A percentile compares a stretch with the other conserved stretches of the same genome.
These are phyloP conservation scores for Carapus acus DNA, from an alignment of 2,797 vertebrate genomes.

Conservation along the genomic window DNA sequence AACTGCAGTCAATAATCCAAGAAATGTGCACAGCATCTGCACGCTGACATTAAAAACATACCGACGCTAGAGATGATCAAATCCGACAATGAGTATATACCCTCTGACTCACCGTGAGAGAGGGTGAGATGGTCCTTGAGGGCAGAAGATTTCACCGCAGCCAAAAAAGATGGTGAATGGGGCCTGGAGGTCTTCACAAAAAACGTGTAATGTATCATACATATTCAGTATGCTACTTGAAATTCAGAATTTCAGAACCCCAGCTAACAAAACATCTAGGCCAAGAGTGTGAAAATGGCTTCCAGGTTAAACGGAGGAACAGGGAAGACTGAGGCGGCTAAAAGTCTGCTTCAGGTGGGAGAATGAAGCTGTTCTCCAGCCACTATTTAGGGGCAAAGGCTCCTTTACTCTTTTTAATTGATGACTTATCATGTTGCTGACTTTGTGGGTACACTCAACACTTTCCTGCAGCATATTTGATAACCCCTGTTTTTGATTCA, in stretches of 20 bases:
- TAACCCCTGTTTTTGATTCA: no score
- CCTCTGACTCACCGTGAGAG: not conserved
- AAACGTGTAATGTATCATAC: constrained; percentile 27
- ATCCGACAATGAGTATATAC: constrained; percentile 12
- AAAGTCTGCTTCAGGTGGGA: no score
- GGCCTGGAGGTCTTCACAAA: constrained; percentile 13
- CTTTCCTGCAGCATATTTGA: no score
- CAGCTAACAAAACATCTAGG: constrained; percentile 20
- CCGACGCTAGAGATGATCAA: constrained; percentile 6
- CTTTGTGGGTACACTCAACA: no score
- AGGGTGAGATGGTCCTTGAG: constrained; percentile 24
- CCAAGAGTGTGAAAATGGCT: constrained; percentile 4
- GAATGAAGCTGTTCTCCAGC: no score
- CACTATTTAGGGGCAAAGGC: no score
- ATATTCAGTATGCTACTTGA: constrained; percentile 36
- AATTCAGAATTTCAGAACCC: constrained; percentile 20
- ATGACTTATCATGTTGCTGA: no score
- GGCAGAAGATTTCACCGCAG: constrained; percentile 29
- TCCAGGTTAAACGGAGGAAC: not conserved
- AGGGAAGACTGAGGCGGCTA: not conserved
- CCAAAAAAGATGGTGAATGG: constrained; percentile 20
- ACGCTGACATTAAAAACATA: no score
- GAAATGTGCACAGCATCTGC: no score
- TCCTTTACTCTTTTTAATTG: no score
- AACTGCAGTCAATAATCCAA: no score